Base-by-base conservation (phyloP, 2,888 invertebrate genomes). In the Miltochrista miniata region DNA sequence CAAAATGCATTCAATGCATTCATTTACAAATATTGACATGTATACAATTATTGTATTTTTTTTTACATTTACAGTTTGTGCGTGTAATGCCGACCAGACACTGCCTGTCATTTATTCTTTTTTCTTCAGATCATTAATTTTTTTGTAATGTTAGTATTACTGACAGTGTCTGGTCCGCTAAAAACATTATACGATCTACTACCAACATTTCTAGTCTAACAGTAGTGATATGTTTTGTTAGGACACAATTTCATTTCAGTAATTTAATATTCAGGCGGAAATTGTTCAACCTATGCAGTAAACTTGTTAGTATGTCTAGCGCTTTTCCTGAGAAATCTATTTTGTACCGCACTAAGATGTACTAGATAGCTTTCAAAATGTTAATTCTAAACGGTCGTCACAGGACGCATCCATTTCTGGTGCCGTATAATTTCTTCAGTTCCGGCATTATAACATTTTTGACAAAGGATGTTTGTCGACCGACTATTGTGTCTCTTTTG, bases 391-490 rank as follows among this genome's bases (percentile, higher is more conserved):
- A 46, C 14, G 47, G 46, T 65, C 65, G 78, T 91, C 84, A 96
- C 92, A 97, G 95, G 65, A 94, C 95, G 87, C 97, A 96, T 59
- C 96, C 96, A 74, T 94, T 95, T 75, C 94, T 93, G 60, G 93
- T 93, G 59, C 97, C 97, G 78, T 96, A 98, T 59, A 98, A 93
- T 67, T 96, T 94, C 82, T 96, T 96, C 54, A 98, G 92, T 88
- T 98, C 97, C 5, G 97, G 97, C 79, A 95, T 94, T 69, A 97
- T 96, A 47, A 95, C 94, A 74, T 95, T 95, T 64, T 93, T 95
- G 63, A 98, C 96, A 64, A 95, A 93, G 57, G 93, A 92, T 74
- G 96, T 95, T 66, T 97, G 97, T 76, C 96, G 95, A 36, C 93
- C 93, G 7, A 96, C 95, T 47, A 96, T 90, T 74, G 94, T 92